These are phyloP conservation scores for Caiman crocodilus DNA, from an alignment of 2,797 vertebrate species.

Conservation along the genomic window DNA sequence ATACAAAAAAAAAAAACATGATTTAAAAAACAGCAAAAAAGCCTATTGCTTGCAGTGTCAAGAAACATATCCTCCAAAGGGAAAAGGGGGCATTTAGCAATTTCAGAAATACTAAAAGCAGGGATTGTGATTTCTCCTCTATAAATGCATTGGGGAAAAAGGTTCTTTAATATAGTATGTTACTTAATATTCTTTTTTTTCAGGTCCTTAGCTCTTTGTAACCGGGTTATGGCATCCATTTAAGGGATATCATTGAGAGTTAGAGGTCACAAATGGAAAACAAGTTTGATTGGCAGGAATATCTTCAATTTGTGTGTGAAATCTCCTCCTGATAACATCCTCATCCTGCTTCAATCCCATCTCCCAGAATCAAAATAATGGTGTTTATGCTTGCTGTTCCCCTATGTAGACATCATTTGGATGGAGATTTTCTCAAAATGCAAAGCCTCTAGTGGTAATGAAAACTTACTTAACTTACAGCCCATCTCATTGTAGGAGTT, in stretches of 20 bases:
- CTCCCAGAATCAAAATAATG: background rate
- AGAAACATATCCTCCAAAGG: background rate
- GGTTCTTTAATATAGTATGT: background rate
- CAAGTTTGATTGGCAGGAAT: conserved; percentile 49
- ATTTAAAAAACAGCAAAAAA: background rate
- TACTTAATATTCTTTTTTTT: background rate
- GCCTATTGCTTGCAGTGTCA: background rate
- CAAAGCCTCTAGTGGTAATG: background rate
- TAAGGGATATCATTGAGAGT: conserved; percentile 38
- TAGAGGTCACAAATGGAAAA: conserved; percentile 29
- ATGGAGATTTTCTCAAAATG: conserved; percentile 47
- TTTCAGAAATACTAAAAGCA: conserved; percentile 17
- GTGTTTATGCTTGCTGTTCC: background rate
- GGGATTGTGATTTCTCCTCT: conserved; percentile 11
- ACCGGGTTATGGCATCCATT: conserved; percentile 41
- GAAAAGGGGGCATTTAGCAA: conserved; percentile 7
- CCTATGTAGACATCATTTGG: conserved; percentile 10
- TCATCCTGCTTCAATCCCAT: conserved; percentile 34
- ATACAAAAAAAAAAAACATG: background rate
- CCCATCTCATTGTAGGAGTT: conserved; percentile 59
- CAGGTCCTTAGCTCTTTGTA: background rate
- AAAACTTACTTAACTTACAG: conserved; percentile 51
- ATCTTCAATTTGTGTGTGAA: conserved; percentile 44
- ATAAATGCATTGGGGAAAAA: background rate
- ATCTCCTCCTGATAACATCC: conserved; percentile 36